A percentile compares a stretch with the other conserved stretches of the same genome.
Conservation (phyloP, 2,797 vertebrate genomes). For the Threskiornis aethiopicus region DNA sequence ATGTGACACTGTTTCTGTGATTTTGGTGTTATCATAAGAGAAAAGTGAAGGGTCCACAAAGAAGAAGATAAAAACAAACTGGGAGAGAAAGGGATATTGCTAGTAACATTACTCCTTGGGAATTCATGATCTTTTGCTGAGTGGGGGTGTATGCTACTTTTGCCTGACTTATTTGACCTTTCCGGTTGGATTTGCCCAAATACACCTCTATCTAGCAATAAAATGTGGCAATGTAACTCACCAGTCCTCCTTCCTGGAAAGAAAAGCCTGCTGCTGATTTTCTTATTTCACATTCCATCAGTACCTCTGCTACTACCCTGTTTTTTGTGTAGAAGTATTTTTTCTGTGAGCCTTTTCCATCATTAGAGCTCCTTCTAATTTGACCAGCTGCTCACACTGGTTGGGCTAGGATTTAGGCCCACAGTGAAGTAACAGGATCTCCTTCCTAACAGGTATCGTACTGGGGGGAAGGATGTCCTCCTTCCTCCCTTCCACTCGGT, state of each 20-base stretch:
- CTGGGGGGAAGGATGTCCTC: neutral
- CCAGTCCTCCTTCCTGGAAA: neutral
- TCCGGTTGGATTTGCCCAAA: neutral
- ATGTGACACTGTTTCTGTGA: neutral
- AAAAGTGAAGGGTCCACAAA: neutral
- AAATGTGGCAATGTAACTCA: neutral
- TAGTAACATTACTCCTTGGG: neutral
- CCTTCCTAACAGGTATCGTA: neutral
- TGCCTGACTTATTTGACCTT: neutral
- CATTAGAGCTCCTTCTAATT: neutral
- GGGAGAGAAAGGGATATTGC: neutral
- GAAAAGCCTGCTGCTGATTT: neutral
- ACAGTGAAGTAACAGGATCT: neutral
- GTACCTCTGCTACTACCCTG: neutral
- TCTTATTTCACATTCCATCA: neutral
- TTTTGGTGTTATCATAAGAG: neutral
- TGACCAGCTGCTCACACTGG: neutral
- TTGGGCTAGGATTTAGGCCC: neutral
- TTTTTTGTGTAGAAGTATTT: neutral
- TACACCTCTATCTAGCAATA: neutral
- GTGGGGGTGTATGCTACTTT: neutral
- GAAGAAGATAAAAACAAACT: neutral
- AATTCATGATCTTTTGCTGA: neutral
- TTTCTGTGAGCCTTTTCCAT: neutral
- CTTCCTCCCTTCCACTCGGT: neutral